phyloP scores from a whole-genome alignment of 2,113 vertebrate genomes.

The Nestor notabilis region DNA sequence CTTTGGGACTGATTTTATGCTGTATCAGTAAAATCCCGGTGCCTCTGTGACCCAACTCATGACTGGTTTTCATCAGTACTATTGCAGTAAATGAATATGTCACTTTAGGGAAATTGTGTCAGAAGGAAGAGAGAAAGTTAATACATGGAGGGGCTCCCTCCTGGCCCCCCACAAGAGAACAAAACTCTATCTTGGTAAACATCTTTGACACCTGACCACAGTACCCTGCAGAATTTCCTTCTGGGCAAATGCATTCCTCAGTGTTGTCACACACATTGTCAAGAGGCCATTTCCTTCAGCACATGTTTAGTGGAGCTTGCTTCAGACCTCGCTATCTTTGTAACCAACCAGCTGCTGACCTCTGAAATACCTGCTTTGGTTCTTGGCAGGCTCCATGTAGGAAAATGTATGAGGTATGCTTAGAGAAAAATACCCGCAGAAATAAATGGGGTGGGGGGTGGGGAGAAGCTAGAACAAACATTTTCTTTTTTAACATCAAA shows the following conservation, averaged over 20 bases:
- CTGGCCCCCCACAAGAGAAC: accelerated
- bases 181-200: neutral
- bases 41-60: accelerated
- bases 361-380: neutral
- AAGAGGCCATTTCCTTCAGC: neutral
- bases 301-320: neutral
- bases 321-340: neutral
- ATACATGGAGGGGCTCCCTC: neutral
- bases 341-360: neutral
- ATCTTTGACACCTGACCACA: neutral
- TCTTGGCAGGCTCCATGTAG: neutral
- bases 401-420: neutral
- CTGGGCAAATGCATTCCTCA: neutral
- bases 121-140: neutral
- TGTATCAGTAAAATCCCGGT: neutral
- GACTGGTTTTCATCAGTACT: neutral
- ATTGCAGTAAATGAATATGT: neutral
- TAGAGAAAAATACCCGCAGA: neutral
- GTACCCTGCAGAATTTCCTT: neutral
- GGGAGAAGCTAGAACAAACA: neutral
- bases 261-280: neutral
- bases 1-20: neutral
- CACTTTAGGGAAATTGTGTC: neutral
- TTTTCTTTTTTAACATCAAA: neutral
- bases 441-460: too few relatives aligned